These are phyloP conservation scores for Anhinga anhinga DNA, from an alignment of 2,113 vertebrate genomes.

Conservation along the genomic window DNA sequence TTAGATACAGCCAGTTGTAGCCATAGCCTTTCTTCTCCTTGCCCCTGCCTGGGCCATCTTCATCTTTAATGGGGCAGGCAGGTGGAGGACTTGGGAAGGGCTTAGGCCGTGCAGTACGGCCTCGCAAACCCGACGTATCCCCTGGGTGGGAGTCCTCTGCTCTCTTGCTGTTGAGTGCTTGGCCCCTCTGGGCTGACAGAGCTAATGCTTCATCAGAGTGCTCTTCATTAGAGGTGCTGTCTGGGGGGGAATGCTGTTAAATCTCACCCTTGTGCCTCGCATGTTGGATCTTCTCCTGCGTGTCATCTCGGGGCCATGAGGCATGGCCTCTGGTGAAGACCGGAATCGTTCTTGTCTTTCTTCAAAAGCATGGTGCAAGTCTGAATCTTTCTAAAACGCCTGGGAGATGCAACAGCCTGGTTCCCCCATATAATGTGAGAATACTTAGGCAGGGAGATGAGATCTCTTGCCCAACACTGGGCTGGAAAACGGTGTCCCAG, in stretches of 20 bases:
- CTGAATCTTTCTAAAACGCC: neutral
- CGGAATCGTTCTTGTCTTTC: neutral
- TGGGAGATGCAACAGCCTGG: neutral
- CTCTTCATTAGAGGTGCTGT: neutral
- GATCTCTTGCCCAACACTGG: neutral
- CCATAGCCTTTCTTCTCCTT: neutral
- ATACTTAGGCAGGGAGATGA: neutral
- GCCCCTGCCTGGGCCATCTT: neutral
- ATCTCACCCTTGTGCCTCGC: neutral
- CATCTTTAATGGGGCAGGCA: neutral
- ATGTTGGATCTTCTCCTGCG: fast-evolving
- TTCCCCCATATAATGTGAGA: neutral
- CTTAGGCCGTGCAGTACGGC: neutral
- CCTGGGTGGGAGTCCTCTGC: neutral
- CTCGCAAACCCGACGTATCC: neutral
- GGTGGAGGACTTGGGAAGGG: neutral
- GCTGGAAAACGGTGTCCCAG: neutral
- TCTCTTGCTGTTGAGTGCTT: neutral
- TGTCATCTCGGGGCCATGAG: neutral
- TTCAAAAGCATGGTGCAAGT: neutral
- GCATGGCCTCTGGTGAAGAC: neutral
- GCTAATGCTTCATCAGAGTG: neutral
- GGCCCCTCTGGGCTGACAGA: neutral
- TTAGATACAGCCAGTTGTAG: neutral
- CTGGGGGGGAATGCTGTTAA: neutral